Evolutionary conservation across 2,888 invertebrate species (phyloP).

Genomic region (Baronia brevicornis): DNA sequence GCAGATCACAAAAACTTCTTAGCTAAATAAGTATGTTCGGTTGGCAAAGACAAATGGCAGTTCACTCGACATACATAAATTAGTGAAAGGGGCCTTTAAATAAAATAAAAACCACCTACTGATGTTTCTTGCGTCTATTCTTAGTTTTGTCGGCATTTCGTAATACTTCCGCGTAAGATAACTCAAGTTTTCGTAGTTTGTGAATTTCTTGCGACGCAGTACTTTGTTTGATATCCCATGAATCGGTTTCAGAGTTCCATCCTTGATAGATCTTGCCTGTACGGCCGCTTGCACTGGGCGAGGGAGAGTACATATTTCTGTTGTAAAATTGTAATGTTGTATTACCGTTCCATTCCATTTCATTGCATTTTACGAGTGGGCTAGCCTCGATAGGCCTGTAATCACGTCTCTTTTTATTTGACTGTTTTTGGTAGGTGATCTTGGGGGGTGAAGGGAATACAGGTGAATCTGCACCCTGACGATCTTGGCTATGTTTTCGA

Average conservation of each 20-base stretch:
- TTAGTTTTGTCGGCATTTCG: conserved; percentile 80
- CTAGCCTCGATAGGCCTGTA: conserved; percentile 72
- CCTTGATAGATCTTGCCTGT: conserved; percentile 67
- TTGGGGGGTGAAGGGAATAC: conserved; percentile 81
- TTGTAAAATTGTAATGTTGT: conserved; percentile 82
- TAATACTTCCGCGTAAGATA: conserved; percentile 90
- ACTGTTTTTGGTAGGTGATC: conserved; percentile 73
- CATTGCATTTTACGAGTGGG: conserved; percentile 56
- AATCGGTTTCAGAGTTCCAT: conserved; percentile 66
- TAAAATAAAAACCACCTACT: conserved; percentile 48
- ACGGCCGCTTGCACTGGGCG: conserved; percentile 71
- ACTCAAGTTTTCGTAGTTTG: conserved; percentile 85
- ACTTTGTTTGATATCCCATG: conserved; percentile 76
- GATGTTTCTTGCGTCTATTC: conserved; percentile 68
- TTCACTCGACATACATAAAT: conserved; percentile 58
- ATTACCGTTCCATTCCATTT: conserved; percentile 79
- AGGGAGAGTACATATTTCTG: conserved; percentile 75
- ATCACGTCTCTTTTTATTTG: conserved; percentile 76
- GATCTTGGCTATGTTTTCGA: conserved; percentile 76
- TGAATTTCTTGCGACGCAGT: conserved; percentile 89
- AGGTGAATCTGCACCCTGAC: conserved; percentile 81
- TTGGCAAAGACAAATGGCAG: conserved; percentile 72
- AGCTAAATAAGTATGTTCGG: conserved; percentile 68
- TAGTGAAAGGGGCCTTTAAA: conserved; percentile 58
- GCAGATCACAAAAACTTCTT: conserved; percentile 71